These are phyloP conservation scores for Theonella swinhoei DNA, from an alignment of 37 sponge, comb jelly and placozoan genomes.

Conservation along the genomic window DNA sequence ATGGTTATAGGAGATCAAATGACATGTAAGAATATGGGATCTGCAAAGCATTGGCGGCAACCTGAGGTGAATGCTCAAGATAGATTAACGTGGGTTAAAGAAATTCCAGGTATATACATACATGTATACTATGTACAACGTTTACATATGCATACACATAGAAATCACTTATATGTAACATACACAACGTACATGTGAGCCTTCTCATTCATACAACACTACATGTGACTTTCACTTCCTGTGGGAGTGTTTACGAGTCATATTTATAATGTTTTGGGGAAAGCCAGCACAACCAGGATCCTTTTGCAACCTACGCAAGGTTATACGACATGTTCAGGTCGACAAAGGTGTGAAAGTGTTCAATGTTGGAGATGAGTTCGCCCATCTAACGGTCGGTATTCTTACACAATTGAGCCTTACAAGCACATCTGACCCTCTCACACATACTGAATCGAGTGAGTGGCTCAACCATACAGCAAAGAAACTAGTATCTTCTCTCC, in stretches of 20 bases:
- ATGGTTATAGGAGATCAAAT: conserved; percentile 46
- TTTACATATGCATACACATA: too few relatives aligned
- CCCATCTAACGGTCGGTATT: neutral
- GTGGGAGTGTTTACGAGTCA: too few relatives aligned
- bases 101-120: conserved; percentile 36
- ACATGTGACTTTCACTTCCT: too few relatives aligned
- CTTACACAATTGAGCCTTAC: neutral
- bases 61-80: neutral
- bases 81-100: conserved; percentile 26
- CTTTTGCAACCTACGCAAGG: conserved; percentile 7
- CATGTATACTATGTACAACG: too few relatives aligned
- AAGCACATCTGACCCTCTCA: too few relatives aligned
- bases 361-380: conserved; percentile 17
- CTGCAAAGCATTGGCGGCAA: neutral
- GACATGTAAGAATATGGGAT: conserved; percentile 8
- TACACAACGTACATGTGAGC: too few relatives aligned
- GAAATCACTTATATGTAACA: too few relatives aligned
- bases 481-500: neutral
- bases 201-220: too few relatives aligned
- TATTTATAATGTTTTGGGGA: neutral
- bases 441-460: neutral
- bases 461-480: neutral
- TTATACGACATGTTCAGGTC: neutral
- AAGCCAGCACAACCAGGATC: neutral
- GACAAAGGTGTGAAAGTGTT: conserved; percentile 18